These are phyloP conservation scores for Dryocosmus kuriphilus DNA, from an alignment of 2,888 invertebrate species.

Conservation along the genomic window DNA sequence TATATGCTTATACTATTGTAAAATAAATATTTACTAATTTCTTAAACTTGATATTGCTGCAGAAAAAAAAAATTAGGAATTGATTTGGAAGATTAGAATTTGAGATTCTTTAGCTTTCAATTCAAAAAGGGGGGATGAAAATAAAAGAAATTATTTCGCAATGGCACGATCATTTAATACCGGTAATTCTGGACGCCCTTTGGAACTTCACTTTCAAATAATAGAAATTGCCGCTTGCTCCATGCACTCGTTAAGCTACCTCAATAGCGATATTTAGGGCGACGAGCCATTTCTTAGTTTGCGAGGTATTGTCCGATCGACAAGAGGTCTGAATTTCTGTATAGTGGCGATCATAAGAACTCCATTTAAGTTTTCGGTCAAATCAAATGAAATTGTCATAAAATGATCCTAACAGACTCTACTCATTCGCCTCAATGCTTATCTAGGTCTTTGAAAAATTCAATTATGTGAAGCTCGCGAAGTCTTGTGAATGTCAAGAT, in stretches of 20 bases:
- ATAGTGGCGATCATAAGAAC: slow-evolving; percentile 32
- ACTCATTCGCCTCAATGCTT: not conserved
- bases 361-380: slow-evolving; percentile 26
- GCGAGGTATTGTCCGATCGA: slow-evolving; percentile 28
- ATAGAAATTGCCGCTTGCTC: not conserved
- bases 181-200: not conserved
- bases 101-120: not conserved
- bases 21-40: not conserved
- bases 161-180: not conserved
- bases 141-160: not conserved
- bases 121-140: not conserved
- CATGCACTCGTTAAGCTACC: slow-evolving; percentile 23
- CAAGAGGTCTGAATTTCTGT: slow-evolving; percentile 20
- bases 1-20: not conserved
- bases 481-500: not conserved
- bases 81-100: not conserved
- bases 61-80: too few relatives aligned
- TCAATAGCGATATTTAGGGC: slow-evolving; percentile 31
- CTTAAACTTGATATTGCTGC: too few relatives aligned
- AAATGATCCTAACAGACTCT: slow-evolving; percentile 28
- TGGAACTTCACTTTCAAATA: slow-evolving; percentile 14
- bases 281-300: slow-evolving; percentile 29
- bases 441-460: slow-evolving; percentile 32
- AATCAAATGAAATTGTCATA: slow-evolving; percentile 37
- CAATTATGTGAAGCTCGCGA: slow-evolving; percentile 7